Conservation (phyloP, 2,113 vertebrate genomes). For the Pundamilia nyererei region DNA sequence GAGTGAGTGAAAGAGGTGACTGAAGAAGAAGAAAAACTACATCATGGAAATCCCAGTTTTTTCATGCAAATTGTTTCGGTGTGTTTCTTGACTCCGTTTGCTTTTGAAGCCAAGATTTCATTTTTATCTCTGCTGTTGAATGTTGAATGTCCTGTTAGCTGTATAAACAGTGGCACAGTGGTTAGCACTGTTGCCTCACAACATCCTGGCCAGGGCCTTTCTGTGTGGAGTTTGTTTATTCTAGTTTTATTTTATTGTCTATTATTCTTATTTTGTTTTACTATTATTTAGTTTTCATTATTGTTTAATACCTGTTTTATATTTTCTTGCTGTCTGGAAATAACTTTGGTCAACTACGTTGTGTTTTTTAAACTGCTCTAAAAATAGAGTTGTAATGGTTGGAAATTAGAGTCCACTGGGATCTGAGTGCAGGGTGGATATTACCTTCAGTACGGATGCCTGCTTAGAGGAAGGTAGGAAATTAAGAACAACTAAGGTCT, state of each 20-base stretch:
- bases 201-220: background rate
- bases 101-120: background rate
- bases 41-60: background rate
- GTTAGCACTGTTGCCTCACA: background rate
- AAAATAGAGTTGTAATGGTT: background rate
- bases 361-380: background rate
- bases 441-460: background rate
- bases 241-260: background rate
- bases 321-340: background rate
- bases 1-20: background rate
- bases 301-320: background rate
- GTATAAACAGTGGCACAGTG: background rate
- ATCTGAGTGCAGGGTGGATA: background rate
- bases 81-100: background rate
- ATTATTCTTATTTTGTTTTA: fast-evolving
- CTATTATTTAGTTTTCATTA: background rate
- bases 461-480: background rate
- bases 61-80: background rate
- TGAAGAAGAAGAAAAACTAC: background rate
- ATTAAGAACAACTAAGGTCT: background rate
- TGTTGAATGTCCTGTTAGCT: background rate
- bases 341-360: background rate
- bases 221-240: background rate
- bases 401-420: background rate
- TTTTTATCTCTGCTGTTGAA: background rate